These are phyloP conservation scores for Athrips mouffetella DNA, from an alignment of 2,888 invertebrate genomes.

Conservation along the genomic window DNA sequence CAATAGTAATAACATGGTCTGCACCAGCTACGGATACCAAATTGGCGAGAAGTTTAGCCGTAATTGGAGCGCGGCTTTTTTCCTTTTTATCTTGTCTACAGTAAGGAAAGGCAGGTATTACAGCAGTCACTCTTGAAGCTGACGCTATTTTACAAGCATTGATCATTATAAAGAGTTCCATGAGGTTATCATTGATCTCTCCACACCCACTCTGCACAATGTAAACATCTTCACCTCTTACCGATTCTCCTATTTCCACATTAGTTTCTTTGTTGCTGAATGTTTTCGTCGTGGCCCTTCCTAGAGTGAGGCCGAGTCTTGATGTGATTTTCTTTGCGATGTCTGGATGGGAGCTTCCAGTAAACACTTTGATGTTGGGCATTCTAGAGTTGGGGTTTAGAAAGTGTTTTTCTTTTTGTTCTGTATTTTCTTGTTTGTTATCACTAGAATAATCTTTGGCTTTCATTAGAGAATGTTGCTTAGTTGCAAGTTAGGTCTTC, in stretches of 20 bases:
- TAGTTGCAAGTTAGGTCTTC: constrained; percentile 37
- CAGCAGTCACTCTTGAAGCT: constrained; percentile 92
- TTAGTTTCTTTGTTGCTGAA: constrained; percentile 99
- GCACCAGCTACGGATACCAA: constrained; percentile 94
- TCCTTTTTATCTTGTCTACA: constrained; percentile 95
- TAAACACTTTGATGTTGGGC: constrained; percentile 99
- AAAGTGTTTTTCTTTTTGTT: constrained; percentile 38
- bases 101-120: constrained; percentile 94
- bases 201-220: constrained; percentile 95
- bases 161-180: constrained; percentile 95
- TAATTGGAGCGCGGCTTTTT: constrained; percentile 93
- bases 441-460: constrained; percentile 5
- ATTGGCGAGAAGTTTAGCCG: constrained; percentile 93
- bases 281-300: constrained; percentile 98
- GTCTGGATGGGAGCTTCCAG: constrained; percentile 98
- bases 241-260: constrained; percentile 94
- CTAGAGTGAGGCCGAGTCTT: constrained; percentile 94
- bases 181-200: constrained; percentile 93
- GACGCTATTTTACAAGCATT: constrained; percentile 96
- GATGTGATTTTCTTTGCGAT: constrained; percentile 97
- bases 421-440: constrained; percentile 23
- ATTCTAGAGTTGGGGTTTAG: constrained; percentile 79
- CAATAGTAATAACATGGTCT: constrained; percentile 95
- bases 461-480: constrained; percentile 49
- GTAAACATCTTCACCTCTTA: constrained; percentile 95